Conservation (phyloP, 2,113 vertebrate species). For the Coracopsis vasa region DNA sequence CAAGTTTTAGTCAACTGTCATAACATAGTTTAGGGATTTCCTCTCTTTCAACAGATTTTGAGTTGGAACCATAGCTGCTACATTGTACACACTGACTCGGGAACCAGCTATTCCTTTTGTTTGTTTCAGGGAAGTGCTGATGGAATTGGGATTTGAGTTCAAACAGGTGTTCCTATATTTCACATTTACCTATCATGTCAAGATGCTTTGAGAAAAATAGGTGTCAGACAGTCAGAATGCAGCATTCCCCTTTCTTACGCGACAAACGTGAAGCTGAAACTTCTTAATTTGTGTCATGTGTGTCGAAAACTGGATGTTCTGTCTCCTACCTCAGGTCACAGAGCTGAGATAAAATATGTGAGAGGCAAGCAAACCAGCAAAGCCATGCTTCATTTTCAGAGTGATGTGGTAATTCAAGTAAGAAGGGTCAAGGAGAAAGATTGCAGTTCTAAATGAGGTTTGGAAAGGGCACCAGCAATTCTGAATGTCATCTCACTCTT, state of each 20-base stretch:
- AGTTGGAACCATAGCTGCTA: neutral
- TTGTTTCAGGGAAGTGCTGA: neutral
- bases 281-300: neutral
- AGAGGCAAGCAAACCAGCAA: neutral
- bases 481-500: neutral
- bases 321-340: neutral
- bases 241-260: neutral
- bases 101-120: neutral
- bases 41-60: neutral
- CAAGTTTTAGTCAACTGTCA: neutral
- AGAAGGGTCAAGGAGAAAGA: neutral
- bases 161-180: neutral
- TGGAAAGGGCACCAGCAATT: neutral
- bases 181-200: neutral
- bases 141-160: neutral
- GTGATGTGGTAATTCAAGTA: neutral
- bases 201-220: neutral
- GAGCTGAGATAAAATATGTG: neutral
- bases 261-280: neutral
- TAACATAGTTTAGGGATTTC: neutral
- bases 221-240: neutral
- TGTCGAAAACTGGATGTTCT: neutral
- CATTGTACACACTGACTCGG: neutral
- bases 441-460: neutral
- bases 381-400: neutral